A percentile compares a stretch with the other conserved stretches of the same genome.
These are phyloP conservation scores for Oscheius sp. DNA, from an alignment of 2,888 invertebrate species.

Conservation along the genomic window DNA sequence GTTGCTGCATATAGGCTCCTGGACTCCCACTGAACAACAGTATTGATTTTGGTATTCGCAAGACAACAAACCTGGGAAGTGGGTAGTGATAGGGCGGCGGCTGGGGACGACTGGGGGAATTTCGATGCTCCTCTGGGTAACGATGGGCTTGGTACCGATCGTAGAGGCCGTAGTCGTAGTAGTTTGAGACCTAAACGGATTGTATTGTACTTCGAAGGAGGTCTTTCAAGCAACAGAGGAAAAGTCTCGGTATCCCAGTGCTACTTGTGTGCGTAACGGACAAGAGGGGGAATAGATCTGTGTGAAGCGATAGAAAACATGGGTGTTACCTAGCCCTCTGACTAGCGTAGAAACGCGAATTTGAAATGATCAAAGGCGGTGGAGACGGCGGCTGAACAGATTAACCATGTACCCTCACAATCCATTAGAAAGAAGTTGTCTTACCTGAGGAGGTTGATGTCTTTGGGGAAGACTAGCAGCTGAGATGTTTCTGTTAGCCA, in stretches of 20 bases:
- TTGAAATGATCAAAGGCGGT: conserved; percentile 41
- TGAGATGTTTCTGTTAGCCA: conserved; percentile 14
- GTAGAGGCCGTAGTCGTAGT: conserved; percentile 47
- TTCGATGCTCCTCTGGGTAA: conserved; percentile 38
- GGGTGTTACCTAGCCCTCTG: conserved; percentile 42
- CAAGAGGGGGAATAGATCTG: conserved; percentile 6
- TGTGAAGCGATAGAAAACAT: conserved; percentile 10
- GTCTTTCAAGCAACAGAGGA: conserved; percentile 17
- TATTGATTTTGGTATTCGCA: background rate
- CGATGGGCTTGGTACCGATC: conserved; percentile 59
- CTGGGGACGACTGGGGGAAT: conserved; percentile 36
- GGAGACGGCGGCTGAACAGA: conserved; percentile 26
- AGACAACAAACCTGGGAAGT: conserved; percentile 22
- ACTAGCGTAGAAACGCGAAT: conserved; percentile 49
- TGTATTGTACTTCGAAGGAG: background rate
- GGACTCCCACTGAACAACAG: conserved; percentile 19
- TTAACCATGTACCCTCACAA: background rate
- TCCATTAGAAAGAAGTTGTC: background rate
- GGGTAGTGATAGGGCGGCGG: conserved; percentile 38
- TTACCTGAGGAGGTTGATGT: conserved; percentile 11
- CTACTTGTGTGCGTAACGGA: background rate
- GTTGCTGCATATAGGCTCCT: conserved; percentile 32
- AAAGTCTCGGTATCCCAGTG: conserved; percentile 2
- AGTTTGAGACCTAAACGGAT: conserved; percentile 13
- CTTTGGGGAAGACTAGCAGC: conserved; percentile 14